Base-by-base conservation (phyloP, 2,113 vertebrate genomes). In the Melanerpes formicivorus region DNA sequence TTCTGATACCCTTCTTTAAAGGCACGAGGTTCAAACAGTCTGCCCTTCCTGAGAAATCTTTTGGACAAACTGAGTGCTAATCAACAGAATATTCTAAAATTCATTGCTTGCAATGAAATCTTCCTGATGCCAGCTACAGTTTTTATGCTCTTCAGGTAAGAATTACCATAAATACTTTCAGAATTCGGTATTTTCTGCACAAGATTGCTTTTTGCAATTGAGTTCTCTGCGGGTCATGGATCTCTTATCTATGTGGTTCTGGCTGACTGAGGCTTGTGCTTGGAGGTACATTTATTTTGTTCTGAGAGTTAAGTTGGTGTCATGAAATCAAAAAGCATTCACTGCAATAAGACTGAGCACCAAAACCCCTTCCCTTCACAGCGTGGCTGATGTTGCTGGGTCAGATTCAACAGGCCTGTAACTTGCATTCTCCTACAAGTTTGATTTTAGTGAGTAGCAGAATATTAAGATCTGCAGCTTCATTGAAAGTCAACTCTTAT, bases 141-240 rank as follows among this genome's bases (percentile, higher is more conserved):
- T 90, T 99, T 99, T 95, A 99, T 99, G 99, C 98, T 99, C 22
- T 98, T 99, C 97, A 99, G 99, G 99, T 99, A 98, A 95, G 97
- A 94, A 87, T 85, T 81, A 56, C 50, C 10, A 58, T 81, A 69
- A 73, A 22, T 85, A 46, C 63, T 84, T 87, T 73, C 60, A 71
- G 30, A 72, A 69, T 55, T 79, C 18, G 18, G n/a, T 84, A 29
- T 17, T 55, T 87, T 18, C 13, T 76, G n/a, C 14, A 8, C 4
- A 14, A 40, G 25, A 29, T 64, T 56, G 32, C 15, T 50, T 80
- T 87, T 40, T 80, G 37, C 34, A 55, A 0, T 44, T 17, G 30
- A 91, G 9, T 84, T 83, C 14, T 62, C 11, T 75, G 2, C 77
- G 62, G 18, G 34, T 75, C 30, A 11, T 21, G 54, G 19, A 48